Conservation (phyloP, 2,888 invertebrate genomes). For the Perithous albicinctus region DNA sequence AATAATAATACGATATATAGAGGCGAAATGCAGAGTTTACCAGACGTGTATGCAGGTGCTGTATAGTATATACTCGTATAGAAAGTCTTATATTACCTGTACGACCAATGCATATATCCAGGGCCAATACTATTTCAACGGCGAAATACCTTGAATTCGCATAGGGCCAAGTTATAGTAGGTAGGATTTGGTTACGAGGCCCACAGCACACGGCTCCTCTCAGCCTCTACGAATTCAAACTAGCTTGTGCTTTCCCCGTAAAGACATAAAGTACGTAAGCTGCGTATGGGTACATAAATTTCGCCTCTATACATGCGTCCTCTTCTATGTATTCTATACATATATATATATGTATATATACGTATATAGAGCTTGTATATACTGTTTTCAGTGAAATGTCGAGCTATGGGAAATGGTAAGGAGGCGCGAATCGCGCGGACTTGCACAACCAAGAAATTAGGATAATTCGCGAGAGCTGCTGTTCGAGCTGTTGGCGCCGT, state of each 20-base stretch:
- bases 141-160: slow-evolving; percentile 53
- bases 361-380: not conserved
- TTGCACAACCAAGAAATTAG: slow-evolving; percentile 52
- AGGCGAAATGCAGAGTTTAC: slow-evolving; percentile 8
- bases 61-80: not conserved
- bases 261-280: slow-evolving; percentile 60
- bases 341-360: not conserved
- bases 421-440: slow-evolving; percentile 50
- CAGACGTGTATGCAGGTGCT: slow-evolving; percentile 34
- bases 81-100: slow-evolving; percentile 20
- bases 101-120: slow-evolving; percentile 4
- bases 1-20: slow-evolving; percentile 19
- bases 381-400: not conserved
- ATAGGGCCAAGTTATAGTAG: slow-evolving; percentile 59
- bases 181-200: slow-evolving; percentile 81
- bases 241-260: slow-evolving; percentile 42
- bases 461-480: slow-evolving; percentile 44
- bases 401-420: not conserved
- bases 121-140: slow-evolving; percentile 38
- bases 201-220: slow-evolving; percentile 76
- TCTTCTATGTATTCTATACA: not conserved
- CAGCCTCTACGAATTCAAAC: slow-evolving; percentile 44
- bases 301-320: slow-evolving; percentile 44
- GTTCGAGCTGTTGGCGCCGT: slow-evolving; percentile 43
- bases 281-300: slow-evolving; percentile 61